Evolutionary conservation across 2,113 vertebrate species (phyloP).

Genomic region (Felis catus): F.catus_Fca126_mat1.0 CM031415.1:83143001-83143500

Average conservation of each 20-base stretch:
- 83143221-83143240: not conserved
- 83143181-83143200: not conserved
- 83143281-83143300: not conserved
- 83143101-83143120: not conserved
- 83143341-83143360: not conserved
- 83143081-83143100: not conserved
- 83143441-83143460: not conserved
- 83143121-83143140: not conserved
- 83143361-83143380: not conserved
- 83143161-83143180: not conserved
- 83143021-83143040: not conserved
- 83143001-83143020: not conserved
- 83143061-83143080: conserved; percentile 18
- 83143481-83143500: not conserved
- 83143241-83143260: not conserved
- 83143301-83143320: not conserved
- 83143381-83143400: not conserved
- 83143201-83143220: not conserved
- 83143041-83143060: not conserved
- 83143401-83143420: not conserved
- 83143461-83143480: not conserved
- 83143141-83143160: not conserved
- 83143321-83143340: not conserved
- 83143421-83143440: not conserved
- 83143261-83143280: not conserved